Percentiles rank a stretch among this genome's conserved stretches.
Conservation (phyloP, 1,140 invertebrate genomes). For the Chrysomallon squamiferum region DNA sequence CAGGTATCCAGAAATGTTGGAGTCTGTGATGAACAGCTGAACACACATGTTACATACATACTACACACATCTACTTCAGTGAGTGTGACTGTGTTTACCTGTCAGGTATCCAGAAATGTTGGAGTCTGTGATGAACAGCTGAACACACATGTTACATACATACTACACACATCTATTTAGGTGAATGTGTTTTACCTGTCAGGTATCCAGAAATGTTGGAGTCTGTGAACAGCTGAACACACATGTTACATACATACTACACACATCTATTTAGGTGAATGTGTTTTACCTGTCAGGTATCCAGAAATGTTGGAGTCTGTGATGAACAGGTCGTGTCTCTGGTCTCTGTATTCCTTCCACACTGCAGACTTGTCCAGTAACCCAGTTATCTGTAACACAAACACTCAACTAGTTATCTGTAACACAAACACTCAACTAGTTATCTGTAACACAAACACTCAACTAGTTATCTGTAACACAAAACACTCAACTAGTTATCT, state of each 20-base stretch:
- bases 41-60: no score
- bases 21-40: no score
- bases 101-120: no score
- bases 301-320: constrained; percentile 65
- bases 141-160: no score
- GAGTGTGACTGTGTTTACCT: no score
- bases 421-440: no score
- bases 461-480: not conserved
- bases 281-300: constrained; percentile 65
- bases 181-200: no score
- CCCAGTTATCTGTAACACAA: constrained; percentile 70
- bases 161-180: not conserved
- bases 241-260: not conserved
- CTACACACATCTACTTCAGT: no score
- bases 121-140: no score
- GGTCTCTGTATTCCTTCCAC: constrained; percentile 97
- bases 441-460: not conserved
- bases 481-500: not conserved
- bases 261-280: not conserved
- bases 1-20: no score
- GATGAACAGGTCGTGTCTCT: constrained; percentile 97
- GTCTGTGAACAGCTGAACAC: no score
- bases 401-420: not conserved
- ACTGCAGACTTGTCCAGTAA: constrained; percentile 85
- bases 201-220: no score